Conservation (phyloP, 2,797 vertebrate genomes). For the Phrynocephalus forsythii region DNA sequence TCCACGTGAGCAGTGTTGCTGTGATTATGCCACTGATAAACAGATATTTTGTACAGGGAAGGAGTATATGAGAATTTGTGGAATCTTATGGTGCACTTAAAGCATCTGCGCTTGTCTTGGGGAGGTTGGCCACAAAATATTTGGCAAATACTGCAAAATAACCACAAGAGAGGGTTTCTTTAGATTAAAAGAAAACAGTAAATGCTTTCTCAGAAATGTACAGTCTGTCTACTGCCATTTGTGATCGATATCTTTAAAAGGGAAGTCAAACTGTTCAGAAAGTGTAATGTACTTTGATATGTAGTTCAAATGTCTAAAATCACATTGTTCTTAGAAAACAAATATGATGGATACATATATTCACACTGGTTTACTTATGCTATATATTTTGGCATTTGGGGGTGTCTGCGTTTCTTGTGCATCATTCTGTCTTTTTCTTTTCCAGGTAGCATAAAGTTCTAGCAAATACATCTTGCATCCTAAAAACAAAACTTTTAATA, state of each 20-base stretch:
- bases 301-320: background rate
- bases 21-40: background rate
- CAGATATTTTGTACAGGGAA: background rate
- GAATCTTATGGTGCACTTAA: background rate
- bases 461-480: conserved; percentile 37
- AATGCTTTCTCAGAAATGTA: background rate
- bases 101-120: background rate
- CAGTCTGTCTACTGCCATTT: background rate
- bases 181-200: conserved; percentile 13
- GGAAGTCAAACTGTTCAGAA: background rate
- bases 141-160: background rate
- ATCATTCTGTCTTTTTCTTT: conserved; percentile 43
- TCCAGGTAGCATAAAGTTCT: no score
- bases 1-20: background rate
- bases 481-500: conserved; percentile 27
- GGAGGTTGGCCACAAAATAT: background rate
- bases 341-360: background rate
- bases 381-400: background rate
- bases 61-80: background rate
- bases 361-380: background rate
- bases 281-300: background rate
- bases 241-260: background rate
- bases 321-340: background rate
- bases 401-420: conserved; percentile 21
- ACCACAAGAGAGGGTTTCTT: background rate